phyloP scores from a whole-genome alignment of 2,113 vertebrate genomes.

The Prolemur simus region DNA sequence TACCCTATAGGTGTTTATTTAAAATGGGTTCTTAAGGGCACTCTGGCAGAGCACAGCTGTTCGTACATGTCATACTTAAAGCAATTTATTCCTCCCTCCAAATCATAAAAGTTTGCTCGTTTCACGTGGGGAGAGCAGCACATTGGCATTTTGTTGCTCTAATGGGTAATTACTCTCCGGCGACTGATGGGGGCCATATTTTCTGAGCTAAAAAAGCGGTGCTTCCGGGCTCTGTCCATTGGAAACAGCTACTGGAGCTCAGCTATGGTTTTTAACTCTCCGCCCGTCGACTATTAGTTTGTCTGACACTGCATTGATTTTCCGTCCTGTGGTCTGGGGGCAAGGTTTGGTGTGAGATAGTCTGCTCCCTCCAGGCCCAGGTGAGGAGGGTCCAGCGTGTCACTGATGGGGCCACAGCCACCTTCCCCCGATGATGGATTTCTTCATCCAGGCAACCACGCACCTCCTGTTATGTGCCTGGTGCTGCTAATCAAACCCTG shows the following conservation, averaged over 20 bases:
- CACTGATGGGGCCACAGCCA: not conserved
- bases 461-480: rapidly evolving
- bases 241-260: not conserved
- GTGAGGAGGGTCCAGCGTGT: not conserved
- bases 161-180: not conserved
- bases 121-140: not conserved
- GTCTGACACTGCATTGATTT: not conserved
- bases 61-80: not conserved
- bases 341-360: not conserved
- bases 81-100: not conserved
- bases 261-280: rapidly evolving
- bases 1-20: not conserved
- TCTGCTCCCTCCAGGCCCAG: not conserved
- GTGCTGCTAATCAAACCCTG: not conserved
- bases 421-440: rapidly evolving
- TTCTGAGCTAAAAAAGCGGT: not conserved
- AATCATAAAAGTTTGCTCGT: not conserved
- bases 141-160: not conserved
- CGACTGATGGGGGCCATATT: not conserved
- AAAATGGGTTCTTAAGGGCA: not conserved
- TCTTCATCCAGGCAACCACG: not conserved
- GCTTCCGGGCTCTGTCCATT: not conserved
- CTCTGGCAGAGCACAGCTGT: not conserved
- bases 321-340: not conserved
- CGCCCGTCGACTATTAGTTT: rapidly evolving